phyloP scores from a whole-genome alignment of 1,140 invertebrate species.

The Zaprionus gabonicus region DNA sequence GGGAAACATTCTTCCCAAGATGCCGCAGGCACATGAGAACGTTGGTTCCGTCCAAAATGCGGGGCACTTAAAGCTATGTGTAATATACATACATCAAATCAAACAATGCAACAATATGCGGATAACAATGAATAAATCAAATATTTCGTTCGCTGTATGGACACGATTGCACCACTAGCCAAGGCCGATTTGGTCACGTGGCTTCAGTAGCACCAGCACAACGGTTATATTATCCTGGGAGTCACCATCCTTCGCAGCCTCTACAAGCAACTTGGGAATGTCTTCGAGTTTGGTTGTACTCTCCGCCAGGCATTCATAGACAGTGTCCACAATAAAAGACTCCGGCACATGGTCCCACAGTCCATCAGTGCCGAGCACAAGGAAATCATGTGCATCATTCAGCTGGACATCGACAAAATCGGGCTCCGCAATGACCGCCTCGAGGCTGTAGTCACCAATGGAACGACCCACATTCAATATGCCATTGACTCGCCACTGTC shows the following conservation, averaged over 20 bases:
- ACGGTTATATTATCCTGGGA: constrained; percentile 80
- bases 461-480: constrained; percentile 81
- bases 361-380: constrained; percentile 96
- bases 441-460: constrained; percentile 77
- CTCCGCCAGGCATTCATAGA: constrained; percentile 75
- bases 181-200: constrained; percentile 59
- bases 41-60: constrained; percentile 22
- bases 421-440: constrained; percentile 92
- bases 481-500: constrained; percentile 81
- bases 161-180: background rate
- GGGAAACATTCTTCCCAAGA: background rate
- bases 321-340: constrained; percentile 85
- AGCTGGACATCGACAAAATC: constrained; percentile 91
- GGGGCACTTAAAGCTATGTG: constrained; percentile 37
- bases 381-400: constrained; percentile 93
- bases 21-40: constrained; percentile 42
- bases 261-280: constrained; percentile 75
- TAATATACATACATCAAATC: constrained; percentile 18
- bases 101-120: constrained; percentile 41
- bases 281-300: constrained; percentile 64
- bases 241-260: constrained; percentile 74
- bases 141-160: constrained; percentile 24
- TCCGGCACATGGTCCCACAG: constrained; percentile 94
- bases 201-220: constrained; percentile 73
- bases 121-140: constrained; percentile 45